phyloP scores from a whole-genome alignment of 2,888 invertebrate genomes.

The Exocentrus adspersus region DNA sequence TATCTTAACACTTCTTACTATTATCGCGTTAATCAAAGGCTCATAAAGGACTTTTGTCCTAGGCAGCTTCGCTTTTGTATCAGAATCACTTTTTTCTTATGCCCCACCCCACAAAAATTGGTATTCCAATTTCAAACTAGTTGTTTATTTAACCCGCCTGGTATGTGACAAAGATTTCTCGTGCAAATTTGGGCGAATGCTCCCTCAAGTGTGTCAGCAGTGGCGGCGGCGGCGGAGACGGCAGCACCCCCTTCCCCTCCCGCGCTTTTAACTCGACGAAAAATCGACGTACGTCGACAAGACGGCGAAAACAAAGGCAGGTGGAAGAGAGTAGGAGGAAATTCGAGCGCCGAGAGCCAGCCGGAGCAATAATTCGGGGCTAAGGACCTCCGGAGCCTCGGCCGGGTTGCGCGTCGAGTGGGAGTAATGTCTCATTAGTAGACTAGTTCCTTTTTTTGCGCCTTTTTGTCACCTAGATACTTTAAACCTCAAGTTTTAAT shows the following conservation, averaged over 20 bases:
- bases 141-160: too few species aligned
- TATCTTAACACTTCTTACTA: too few species aligned
- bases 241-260: too few species aligned
- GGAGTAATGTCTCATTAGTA: constrained; percentile 54
- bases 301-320: constrained; percentile 41
- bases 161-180: too few species aligned
- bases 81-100: too few species aligned
- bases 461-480: constrained; percentile 54
- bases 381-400: constrained; percentile 44
- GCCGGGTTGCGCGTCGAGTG: constrained; percentile 43
- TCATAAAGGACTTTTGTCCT: too few species aligned
- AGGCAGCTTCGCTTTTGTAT: too few species aligned
- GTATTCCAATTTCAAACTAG: too few species aligned
- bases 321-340: constrained; percentile 43
- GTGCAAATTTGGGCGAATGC: constrained; percentile 1
- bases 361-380: constrained; percentile 41
- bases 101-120: too few species aligned
- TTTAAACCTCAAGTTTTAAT: constrained; percentile 52
- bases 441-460: constrained; percentile 49
- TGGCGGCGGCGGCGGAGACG: too few species aligned
- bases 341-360: constrained; percentile 34
- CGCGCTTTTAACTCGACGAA: constrained; percentile 20
- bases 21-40: too few species aligned
- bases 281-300: constrained; percentile 29
- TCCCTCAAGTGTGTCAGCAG: not conserved